Conservation (phyloP, 2,797 vertebrate species). For the Acestrorhynchus altus region DNA sequence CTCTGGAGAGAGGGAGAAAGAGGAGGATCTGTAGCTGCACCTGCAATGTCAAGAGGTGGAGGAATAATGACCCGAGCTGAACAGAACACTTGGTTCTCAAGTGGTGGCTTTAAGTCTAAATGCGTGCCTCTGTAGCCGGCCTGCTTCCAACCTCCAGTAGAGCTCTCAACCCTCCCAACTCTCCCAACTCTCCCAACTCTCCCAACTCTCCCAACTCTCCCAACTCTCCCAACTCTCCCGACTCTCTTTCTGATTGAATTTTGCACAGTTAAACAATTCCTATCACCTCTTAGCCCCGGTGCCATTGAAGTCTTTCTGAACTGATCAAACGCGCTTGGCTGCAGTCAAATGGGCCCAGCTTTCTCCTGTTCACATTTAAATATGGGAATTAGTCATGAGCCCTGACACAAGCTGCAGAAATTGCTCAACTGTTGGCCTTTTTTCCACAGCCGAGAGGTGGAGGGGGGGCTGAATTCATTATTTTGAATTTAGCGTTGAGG, state of each 20-base stretch:
- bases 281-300: constrained; percentile 72
- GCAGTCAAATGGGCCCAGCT: constrained; percentile 84
- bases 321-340: constrained; percentile 89
- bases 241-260: constrained; percentile 63
- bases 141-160: background rate
- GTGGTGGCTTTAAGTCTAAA: constrained; percentile 79
- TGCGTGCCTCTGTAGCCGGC: background rate
- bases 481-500: constrained; percentile 72
- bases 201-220: no score
- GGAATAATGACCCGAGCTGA: constrained; percentile 94
- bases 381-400: constrained; percentile 92
- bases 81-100: constrained; percentile 75
- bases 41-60: constrained; percentile 91
- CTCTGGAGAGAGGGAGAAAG: constrained; percentile 20
- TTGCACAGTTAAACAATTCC: constrained; percentile 69
- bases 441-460: constrained; percentile 51
- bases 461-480: constrained; percentile 67
- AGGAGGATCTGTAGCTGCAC: constrained; percentile 79
- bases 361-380: constrained; percentile 87
- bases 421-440: constrained; percentile 82
- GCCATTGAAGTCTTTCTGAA: constrained; percentile 87
- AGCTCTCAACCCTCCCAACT: no score
- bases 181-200: no score
- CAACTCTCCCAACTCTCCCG: constrained; percentile 5
- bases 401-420: constrained; percentile 85